Evolutionary conservation across 2,888 invertebrate genomes (phyloP).

Genomic region (Cantharis rufa): DNA sequence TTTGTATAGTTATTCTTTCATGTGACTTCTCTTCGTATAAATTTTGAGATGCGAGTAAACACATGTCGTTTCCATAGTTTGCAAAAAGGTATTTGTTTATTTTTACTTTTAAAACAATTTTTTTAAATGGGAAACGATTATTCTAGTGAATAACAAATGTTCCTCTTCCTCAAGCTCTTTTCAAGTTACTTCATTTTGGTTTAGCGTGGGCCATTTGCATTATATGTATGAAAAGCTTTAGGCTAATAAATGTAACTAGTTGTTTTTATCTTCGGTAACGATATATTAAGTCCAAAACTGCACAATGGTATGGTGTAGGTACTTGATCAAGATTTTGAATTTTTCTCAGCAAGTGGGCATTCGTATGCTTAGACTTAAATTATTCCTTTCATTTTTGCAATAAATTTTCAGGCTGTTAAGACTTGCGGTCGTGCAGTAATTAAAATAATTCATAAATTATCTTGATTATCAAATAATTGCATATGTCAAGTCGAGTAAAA

Average conservation of each 20-base stretch:
- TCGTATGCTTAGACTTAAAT: background rate
- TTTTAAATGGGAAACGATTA: no score
- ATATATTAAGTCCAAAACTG: background rate
- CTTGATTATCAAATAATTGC: background rate
- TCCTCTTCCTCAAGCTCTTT: background rate
- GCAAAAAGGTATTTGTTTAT: no score
- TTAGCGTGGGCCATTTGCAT: background rate
- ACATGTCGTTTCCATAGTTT: no score
- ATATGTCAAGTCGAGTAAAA: background rate
- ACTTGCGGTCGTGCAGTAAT: background rate
- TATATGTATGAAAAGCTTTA: background rate
- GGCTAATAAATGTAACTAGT: background rate
- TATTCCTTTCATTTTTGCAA: background rate
- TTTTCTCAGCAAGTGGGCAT: background rate
- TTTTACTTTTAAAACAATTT: no score
- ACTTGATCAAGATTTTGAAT: background rate
- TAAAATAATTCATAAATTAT: background rate
- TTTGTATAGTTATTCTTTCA: no score
- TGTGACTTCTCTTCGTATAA: no score
- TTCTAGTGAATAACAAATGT: background rate
- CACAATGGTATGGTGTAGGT: background rate
- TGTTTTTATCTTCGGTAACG: background rate
- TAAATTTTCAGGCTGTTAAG: background rate
- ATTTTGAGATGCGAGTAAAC: no score
- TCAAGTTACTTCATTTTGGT: background rate